These are phyloP conservation scores for Zootermopsis nevadensis DNA, from an alignment of 2,888 invertebrate genomes.

Conservation along the genomic window DNA sequence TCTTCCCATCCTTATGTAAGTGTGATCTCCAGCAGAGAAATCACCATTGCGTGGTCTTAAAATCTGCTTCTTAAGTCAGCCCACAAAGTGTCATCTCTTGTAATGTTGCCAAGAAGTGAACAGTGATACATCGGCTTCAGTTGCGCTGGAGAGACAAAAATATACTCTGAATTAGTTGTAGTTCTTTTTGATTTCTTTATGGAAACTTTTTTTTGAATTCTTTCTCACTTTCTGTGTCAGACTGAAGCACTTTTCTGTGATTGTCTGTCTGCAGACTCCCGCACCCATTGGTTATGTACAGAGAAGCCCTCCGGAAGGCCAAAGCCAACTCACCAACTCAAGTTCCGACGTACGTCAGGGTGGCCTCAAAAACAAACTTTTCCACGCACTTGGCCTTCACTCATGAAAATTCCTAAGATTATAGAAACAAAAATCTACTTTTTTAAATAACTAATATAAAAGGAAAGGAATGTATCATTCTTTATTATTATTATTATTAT, in stretches of 20 bases:
- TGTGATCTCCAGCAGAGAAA: too few species aligned
- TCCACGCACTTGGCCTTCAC: slow-evolving; percentile 82
- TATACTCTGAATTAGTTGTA: too few species aligned
- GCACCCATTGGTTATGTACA: slow-evolving; percentile 59
- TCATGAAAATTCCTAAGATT: slow-evolving; percentile 45
- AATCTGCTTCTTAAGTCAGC: too few species aligned
- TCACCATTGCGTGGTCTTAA: too few species aligned
- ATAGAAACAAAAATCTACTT: slow-evolving; percentile 23
- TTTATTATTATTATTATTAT: slow-evolving; percentile 38
- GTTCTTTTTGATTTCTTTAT: too few species aligned
- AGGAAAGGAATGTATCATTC: slow-evolving; percentile 42
- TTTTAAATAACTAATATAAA: slow-evolving; percentile 16
- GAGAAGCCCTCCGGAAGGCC: slow-evolving; percentile 57
- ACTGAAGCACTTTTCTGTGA: slow-evolving; percentile 40
- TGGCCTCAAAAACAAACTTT: slow-evolving; percentile 87
- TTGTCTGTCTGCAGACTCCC: slow-evolving; percentile 57
- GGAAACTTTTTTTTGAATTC: too few species aligned
- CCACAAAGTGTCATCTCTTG: too few species aligned
- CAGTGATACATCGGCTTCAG: too few species aligned
- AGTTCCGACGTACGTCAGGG: slow-evolving; percentile 70
- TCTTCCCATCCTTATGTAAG: too few species aligned
- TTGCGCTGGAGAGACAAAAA: too few species aligned
- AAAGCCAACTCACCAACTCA: slow-evolving; percentile 33
- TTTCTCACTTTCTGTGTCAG: neutral
- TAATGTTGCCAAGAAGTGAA: too few species aligned